Evolutionary conservation across 2,797 vertebrate species (phyloP).

Genomic region (Pygocentrus nattereri): DNA sequence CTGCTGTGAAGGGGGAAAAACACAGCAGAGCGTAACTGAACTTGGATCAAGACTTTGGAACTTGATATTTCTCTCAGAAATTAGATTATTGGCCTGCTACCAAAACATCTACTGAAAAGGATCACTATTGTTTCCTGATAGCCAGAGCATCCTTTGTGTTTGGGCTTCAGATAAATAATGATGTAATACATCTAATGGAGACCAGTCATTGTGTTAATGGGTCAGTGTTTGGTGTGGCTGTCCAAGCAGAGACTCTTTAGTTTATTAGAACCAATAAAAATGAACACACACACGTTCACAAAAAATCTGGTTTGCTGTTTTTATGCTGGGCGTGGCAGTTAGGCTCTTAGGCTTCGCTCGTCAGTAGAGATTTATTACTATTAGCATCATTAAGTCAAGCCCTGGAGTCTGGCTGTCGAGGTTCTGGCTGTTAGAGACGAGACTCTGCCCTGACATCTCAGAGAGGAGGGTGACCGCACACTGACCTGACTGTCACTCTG

Average conservation of each 20-base stretch:
- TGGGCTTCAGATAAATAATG: not conserved
- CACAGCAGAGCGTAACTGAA: too few relatives aligned
- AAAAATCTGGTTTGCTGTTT: not conserved
- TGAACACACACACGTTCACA: constrained; percentile 14
- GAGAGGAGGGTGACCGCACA: not conserved
- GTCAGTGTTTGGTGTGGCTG: not conserved
- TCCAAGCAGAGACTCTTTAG: constrained; percentile 17
- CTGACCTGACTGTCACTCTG: constrained; percentile 12
- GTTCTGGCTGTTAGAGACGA: not conserved
- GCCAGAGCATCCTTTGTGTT: not conserved
- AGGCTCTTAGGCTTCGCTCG: not conserved
- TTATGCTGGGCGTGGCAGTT: constrained; percentile 4
- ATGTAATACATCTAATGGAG: not conserved
- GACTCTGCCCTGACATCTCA: not conserved
- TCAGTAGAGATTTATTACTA: constrained; percentile 20
- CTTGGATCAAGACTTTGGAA: not conserved
- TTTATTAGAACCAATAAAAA: constrained; percentile 18
- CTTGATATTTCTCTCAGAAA: not conserved
- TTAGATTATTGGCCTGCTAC: constrained; percentile 3
- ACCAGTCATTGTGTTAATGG: constrained; percentile 8
- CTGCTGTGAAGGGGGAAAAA: not conserved
- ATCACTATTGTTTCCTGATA: not conserved
- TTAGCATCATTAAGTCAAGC: constrained; percentile 47
- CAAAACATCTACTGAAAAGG: not conserved
- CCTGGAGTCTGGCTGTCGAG: constrained; percentile 12